These are phyloP conservation scores for Cottus gobio DNA, from an alignment of 2,113 vertebrate species.

Conservation along the genomic window DNA sequence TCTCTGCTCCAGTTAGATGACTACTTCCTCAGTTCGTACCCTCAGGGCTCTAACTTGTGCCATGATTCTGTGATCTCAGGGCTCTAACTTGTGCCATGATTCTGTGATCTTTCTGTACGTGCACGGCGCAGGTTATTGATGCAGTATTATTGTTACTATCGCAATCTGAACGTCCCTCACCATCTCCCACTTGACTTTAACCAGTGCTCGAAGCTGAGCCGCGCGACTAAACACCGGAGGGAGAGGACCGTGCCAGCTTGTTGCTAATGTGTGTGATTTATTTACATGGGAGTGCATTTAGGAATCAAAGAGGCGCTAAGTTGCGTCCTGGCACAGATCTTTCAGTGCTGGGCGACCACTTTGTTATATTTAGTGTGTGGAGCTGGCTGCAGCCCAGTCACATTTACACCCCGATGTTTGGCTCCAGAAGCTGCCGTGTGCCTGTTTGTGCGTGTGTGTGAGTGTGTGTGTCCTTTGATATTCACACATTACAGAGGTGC, in stretches of 20 bases:
- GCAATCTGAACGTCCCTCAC: conserved; percentile 22
- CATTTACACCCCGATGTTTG: conserved; percentile 44
- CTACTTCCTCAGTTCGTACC: not conserved
- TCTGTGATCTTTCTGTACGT: not conserved
- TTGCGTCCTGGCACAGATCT: conserved; percentile 68
- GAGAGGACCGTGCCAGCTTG: conserved; percentile 19
- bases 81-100: not conserved
- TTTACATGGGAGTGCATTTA: conserved; percentile 70
- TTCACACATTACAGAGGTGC: not conserved
- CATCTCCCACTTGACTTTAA: conserved; percentile 38
- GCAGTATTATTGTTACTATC: conserved; percentile 19
- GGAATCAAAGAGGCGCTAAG: conserved; percentile 42
- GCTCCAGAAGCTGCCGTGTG: conserved; percentile 14
- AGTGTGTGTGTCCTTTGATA: conserved; percentile 21
- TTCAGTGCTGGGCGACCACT: conserved; percentile 60
- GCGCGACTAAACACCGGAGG: conserved; percentile 33
- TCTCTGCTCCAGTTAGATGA: not conserved
- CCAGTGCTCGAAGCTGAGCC: conserved; percentile 41
- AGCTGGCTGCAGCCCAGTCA: conserved; percentile 39
- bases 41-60: not conserved
- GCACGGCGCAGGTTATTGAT: not conserved
- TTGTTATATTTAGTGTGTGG: conserved; percentile 56
- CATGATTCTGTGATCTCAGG: not conserved
- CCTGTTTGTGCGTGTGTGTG: conserved; percentile 12
- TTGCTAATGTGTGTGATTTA: conserved; percentile 63